phyloP scores from a whole-genome alignment of 2,113 vertebrate genomes.

The Eulemur rufifrons region DNA sequence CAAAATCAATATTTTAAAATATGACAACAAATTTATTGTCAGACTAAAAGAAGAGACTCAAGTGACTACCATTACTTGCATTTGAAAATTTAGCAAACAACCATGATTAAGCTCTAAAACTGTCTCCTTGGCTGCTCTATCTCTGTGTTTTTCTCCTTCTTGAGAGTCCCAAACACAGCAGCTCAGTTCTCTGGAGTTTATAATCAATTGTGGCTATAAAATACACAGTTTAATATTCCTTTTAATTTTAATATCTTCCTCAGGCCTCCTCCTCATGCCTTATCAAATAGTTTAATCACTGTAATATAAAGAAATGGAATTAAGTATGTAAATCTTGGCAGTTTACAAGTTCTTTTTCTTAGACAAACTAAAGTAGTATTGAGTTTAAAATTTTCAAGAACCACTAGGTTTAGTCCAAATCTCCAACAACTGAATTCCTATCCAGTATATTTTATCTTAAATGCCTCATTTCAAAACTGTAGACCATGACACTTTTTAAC shows the following conservation, averaged over 20 bases:
- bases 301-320: constrained; percentile 32
- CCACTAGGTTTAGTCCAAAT: not conserved
- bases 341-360: not conserved
- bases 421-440: not conserved
- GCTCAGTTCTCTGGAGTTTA: not conserved
- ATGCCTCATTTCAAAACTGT: not conserved
- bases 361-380: constrained; percentile 46
- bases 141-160: not conserved
- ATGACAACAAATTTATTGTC: not conserved
- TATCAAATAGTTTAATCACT: constrained; percentile 61
- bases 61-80: not conserved
- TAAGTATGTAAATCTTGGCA: constrained; percentile 71
- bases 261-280: not conserved
- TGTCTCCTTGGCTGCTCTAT: not conserved
- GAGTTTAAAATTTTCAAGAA: constrained; percentile 45
- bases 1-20: not conserved
- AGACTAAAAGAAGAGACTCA: not conserved
- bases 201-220: constrained; percentile 6
- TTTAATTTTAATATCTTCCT: constrained; percentile 53
- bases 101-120: not conserved
- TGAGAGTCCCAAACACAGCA: not conserved
- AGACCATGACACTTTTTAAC: not conserved
- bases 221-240: constrained; percentile 46
- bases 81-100: not conserved
- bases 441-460: not conserved